A percentile compares a stretch with the other conserved stretches of the same genome.
phyloP scores from a whole-genome alignment of 2,888 invertebrate species.

The Danaus chrysippus region DNA sequence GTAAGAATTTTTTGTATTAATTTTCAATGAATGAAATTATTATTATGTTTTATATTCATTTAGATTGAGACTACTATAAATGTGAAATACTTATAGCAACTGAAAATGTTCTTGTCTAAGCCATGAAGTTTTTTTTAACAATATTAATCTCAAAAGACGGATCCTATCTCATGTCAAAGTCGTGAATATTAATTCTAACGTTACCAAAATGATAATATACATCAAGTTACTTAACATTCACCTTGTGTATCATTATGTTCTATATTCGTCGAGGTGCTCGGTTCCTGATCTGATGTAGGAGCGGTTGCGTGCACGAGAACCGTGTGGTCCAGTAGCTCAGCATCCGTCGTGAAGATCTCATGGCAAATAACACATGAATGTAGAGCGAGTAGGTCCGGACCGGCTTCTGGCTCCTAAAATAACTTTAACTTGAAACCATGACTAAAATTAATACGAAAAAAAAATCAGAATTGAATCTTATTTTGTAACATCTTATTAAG shows the following conservation, averaged over 20 bases:
- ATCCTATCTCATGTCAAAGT: too few relatives aligned
- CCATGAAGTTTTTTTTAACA: too few relatives aligned
- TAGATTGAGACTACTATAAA: background rate
- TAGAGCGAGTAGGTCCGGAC: conserved; percentile 59
- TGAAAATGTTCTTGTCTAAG: too few relatives aligned
- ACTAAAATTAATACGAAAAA: background rate
- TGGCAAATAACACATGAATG: conserved; percentile 70
- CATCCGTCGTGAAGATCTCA: conserved; percentile 68
- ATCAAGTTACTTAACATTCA: background rate
- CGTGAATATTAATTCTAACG: too few relatives aligned
- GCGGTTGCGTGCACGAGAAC: conserved; percentile 61
- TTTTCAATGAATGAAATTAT: background rate
- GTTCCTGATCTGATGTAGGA: conserved; percentile 34
- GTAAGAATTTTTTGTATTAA: conserved; percentile 18
- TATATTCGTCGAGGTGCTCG: conserved; percentile 21
- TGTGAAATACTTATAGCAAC: too few relatives aligned
- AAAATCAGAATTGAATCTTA: too few relatives aligned
- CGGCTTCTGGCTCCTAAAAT: conserved; percentile 48
- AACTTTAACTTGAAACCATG: conserved; percentile 8
- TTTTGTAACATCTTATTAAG: too few relatives aligned
- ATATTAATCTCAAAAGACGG: too few relatives aligned
- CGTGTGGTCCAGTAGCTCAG: conserved; percentile 66
- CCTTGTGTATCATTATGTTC: conserved; percentile 29
- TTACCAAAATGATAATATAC: too few relatives aligned
- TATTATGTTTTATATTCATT: conserved; percentile 22